Evolutionary conservation across 92 coral and sea anemone genomes (phyloP), one percentile per base, ranked within the genome.

Genomic region (Umimayanthus chanpuru): DNA sequence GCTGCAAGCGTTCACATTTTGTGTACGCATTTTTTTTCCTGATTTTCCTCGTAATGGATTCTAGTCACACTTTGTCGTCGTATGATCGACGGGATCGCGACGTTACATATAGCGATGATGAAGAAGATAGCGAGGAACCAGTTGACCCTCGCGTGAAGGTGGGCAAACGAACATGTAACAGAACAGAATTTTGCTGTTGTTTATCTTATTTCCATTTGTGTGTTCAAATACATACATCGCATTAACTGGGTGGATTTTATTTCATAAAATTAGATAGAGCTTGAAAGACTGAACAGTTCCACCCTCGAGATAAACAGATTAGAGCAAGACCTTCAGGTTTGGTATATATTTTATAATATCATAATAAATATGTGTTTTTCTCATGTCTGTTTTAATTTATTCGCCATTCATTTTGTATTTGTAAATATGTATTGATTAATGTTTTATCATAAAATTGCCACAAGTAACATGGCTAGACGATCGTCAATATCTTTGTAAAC

Each of bases 91-190:
- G 56, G 23, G 86, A 76, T 32, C 89, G 29, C 26, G 80, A 72
- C 39, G 88, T 81, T 16, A 73, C 71, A 44, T 82, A 61, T 56
- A 91, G 94, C 40, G 98, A 94, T 2, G 98, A 93, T 71, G 96
- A 94, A 70, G 96, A 93, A 23, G 96, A 92, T 36, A 68, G 88
- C 53, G 98, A 92, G 39, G 98, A 95, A 61, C 79, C 88, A 70
- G 91, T 96, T 55, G 99, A 96, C 73, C 99, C 99, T 11, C 87
- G 99, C 56, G 98, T 96, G 5, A 96, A 95, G 98, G 99, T 93
- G 87, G 40, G 18, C 73, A 64, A 26, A 32, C 40, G 41, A 29
- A 21, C 83, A 53, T 43, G 16, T 4, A 55, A 8, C 64, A 55
- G 26, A 61, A 61, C 68, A 61, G 4, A 20, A 21, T 61, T 61